Evolutionary conservation across 2,113 vertebrate genomes (phyloP).

Genomic region (Epinephelus cyanopodus): DNA sequence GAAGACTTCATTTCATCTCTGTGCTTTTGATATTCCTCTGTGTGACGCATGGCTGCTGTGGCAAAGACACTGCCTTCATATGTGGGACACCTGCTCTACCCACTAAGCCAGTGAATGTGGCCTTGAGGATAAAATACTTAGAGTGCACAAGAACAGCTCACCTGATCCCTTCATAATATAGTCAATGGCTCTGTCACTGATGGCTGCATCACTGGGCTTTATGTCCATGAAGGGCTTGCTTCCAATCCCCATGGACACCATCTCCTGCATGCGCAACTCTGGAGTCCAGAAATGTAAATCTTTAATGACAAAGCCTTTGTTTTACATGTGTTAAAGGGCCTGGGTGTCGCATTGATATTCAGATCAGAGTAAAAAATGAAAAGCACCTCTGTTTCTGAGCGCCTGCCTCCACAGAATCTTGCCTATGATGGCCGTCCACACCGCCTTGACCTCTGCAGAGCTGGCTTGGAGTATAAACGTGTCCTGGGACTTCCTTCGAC

Average conservation of each 20-base stretch:
- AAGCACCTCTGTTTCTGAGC: slow-evolving; percentile 87
- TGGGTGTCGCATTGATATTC: not conserved
- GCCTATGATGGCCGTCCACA: slow-evolving; percentile 87
- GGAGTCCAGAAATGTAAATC: slow-evolving; percentile 11
- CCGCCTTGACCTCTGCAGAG: slow-evolving; percentile 84
- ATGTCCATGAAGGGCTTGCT: slow-evolving; percentile 90
- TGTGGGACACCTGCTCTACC: too few species aligned
- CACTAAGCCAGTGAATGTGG: too few species aligned
- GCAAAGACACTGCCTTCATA: too few species aligned
- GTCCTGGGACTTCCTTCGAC: slow-evolving; percentile 88
- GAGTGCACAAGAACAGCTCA: slow-evolving; percentile 46
- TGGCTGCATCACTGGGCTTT: slow-evolving; percentile 87
- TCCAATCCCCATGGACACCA: slow-evolving; percentile 90
- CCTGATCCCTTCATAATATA: slow-evolving; percentile 87
- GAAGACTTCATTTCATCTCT: too few species aligned
- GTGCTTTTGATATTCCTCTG: too few species aligned
- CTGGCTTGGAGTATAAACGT: slow-evolving; percentile 88
- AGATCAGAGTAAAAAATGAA: not conserved
- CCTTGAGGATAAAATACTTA: not conserved
- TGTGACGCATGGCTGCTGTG: too few species aligned
- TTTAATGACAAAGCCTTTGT: not conserved
- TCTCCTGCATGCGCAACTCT: slow-evolving; percentile 89
- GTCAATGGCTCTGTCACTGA: slow-evolving; percentile 85
- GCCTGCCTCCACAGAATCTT: slow-evolving; percentile 91
- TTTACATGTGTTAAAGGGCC: not conserved